Evolutionary conservation across 2,113 vertebrate genomes (phyloP).

Genomic region (Hippocampus abdominalis): DNA sequence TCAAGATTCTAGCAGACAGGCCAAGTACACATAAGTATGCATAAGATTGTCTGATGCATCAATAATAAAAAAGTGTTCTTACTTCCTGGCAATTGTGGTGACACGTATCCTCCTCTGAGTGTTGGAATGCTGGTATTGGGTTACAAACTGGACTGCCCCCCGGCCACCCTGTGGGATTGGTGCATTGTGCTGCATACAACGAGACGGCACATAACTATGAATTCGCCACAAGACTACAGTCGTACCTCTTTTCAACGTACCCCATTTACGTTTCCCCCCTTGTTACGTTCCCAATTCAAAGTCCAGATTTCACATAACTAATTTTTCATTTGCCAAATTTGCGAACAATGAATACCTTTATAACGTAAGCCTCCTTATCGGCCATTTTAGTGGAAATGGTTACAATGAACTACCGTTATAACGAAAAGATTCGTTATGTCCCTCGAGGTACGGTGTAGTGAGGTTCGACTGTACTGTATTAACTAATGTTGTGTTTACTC

Average conservation of each 20-base stretch:
- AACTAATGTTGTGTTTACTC: neutral
- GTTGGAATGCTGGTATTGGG: constrained; percentile 93
- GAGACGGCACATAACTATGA: neutral
- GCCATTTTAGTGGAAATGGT: no score
- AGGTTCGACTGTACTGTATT: no score
- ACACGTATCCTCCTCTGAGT: constrained; percentile 88
- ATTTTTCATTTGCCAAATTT: no score
- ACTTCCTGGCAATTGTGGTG: constrained; percentile 94
- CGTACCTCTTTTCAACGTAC: no score
- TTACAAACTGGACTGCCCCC: constrained; percentile 92
- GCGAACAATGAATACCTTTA: no score
- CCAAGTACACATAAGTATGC: neutral
- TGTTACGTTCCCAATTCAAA: no score
- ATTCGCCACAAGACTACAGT: neutral
- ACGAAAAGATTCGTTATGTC: no score
- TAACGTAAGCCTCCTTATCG: no score
- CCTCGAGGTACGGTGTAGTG: no score
- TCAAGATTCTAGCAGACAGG: neutral
- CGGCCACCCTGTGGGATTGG: constrained; percentile 91
- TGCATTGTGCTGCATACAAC: constrained; percentile 83
- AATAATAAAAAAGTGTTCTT: constrained; percentile 49
- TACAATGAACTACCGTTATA: no score
- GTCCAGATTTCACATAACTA: no score
- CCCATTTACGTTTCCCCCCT: no score
- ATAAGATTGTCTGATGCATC: neutral